These are phyloP conservation scores for Aptenodytes forsteri DNA, from an alignment of 2,113 vertebrate species.

Conservation along the genomic window DNA sequence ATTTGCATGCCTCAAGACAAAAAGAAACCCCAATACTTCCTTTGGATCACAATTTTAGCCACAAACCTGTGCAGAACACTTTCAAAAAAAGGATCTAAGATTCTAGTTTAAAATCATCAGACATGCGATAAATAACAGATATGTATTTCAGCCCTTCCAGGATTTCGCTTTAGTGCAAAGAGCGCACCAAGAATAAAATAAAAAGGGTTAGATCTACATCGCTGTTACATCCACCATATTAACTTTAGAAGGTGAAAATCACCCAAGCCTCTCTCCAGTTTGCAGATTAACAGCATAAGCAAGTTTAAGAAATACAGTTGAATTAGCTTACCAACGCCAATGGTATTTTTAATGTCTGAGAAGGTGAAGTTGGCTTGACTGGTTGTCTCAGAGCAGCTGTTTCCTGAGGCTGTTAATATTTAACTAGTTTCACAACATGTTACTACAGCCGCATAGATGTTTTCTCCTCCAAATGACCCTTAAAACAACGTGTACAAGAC, in stretches of 20 bases:
- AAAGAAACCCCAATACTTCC: neutral
- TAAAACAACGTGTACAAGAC: rapidly evolving
- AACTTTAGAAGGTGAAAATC: neutral
- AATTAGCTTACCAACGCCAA: neutral
- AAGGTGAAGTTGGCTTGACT: neutral
- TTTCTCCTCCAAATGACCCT: neutral
- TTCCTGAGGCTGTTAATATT: neutral
- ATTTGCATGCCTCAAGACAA: neutral
- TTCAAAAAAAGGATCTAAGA: neutral
- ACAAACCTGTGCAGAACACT: neutral
- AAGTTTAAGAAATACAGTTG: neutral
- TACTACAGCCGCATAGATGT: neutral
- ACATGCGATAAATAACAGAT: neutral
- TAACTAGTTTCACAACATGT: neutral
- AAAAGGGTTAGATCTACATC: neutral
- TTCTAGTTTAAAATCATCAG: neutral
- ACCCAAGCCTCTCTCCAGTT: neutral
- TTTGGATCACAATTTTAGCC: neutral
- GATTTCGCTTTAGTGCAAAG: neutral
- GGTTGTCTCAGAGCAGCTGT: neutral
- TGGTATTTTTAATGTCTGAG: neutral
- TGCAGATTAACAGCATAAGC: neutral
- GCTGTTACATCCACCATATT: neutral
- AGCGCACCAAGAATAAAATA: neutral
- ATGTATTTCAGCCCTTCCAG: neutral